Base-by-base conservation (phyloP, 2,888 invertebrate genomes). In the Lysandra coridon region DNA sequence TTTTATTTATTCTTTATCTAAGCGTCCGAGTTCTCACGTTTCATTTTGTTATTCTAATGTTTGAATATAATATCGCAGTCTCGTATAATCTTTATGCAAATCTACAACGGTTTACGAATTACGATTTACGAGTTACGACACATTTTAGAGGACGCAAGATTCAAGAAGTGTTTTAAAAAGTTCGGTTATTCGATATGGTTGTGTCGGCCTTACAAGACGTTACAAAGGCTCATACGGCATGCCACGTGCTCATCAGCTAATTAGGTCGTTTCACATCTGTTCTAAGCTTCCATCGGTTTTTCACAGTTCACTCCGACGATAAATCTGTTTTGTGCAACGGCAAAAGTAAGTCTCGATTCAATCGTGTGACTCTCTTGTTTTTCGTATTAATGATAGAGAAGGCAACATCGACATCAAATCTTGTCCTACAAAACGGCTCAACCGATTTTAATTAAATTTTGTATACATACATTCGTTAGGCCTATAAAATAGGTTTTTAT, bases 191-290 rank as follows among this genome's bases (percentile, higher is more conserved):
- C 6, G n/a, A 62, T 57, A 62, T n/a, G 23, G 6, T 37, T 57
- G 57, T 57, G 57, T 57, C 57, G 57, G 57, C 57, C 17, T 57
- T 57, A 17, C 17, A 57, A 57, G 57, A 17, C 57, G 4, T 57
- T 57, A 17, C 17, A 57, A 57, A 57, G 57, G 57, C 10, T 49
- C 49, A 57, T 40, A 6, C 6, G 40, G 40, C 40, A 40, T 6
- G 53, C 14, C 53, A 3, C 57, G 57, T 57, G 57, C 57, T 14
- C 57, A 57, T 40, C 17, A 73, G 17, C 73, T 73, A 73, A 73
- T 73, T 73, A 17, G 40, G 73, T 73, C 33, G 40, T 73, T 40
- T 40, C 73, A 73, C 40, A 73, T 33, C 73, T 40, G 73, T 33
- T 73, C 37, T 33, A 73, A 37, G 17, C 73, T 7, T 23, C 69